Evolutionary conservation across 2,797 vertebrate species (phyloP).

Genomic region (Echeneis naucrates): DNA sequence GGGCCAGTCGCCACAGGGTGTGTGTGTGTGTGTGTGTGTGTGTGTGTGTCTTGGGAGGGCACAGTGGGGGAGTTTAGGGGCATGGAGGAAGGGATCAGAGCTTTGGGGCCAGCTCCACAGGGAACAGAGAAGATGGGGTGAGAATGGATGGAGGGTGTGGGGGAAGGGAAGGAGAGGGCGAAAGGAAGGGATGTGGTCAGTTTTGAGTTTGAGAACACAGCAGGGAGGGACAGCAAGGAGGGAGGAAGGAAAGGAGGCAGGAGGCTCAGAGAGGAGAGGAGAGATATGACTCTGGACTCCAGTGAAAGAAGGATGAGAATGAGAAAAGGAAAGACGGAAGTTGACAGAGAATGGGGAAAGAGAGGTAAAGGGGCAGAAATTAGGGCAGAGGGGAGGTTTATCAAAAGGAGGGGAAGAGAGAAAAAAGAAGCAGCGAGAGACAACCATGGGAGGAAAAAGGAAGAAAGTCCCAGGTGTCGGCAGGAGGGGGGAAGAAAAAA

Average conservation of each 20-base stretch:
- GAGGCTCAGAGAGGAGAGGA: conserved; percentile 9
- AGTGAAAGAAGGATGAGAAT: conserved; percentile 15
- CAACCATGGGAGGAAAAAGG: conserved; percentile 9
- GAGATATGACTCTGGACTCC: not conserved
- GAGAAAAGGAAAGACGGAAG: conserved; percentile 12
- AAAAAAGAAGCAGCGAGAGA: conserved; percentile 44
- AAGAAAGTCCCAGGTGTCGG: conserved; percentile 69
- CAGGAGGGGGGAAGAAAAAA: conserved; percentile 16
- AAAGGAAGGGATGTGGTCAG: conserved; percentile 80
- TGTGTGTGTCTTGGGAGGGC: conserved; percentile 69
- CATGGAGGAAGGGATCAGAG: conserved; percentile 79
- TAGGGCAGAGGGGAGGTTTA: conserved; percentile 27
- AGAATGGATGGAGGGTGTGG: conserved; percentile 68
- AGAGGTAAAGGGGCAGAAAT: conserved; percentile 1
- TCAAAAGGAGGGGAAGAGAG: conserved; percentile 50
- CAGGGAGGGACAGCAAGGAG: conserved; percentile 53
- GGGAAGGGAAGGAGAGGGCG: conserved; percentile 66
- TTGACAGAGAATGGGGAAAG: conserved; percentile 13
- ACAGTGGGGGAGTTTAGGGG: conserved; percentile 75
- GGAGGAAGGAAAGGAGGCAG: conserved; percentile 33
- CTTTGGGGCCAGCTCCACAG: conserved; percentile 81
- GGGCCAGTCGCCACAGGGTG: conserved; percentile 75
- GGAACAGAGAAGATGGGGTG: conserved; percentile 78
- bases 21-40: conserved; percentile 50
- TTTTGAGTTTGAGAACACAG: conserved; percentile 76